phyloP scores from a whole-genome alignment of 2,113 vertebrate genomes.

The Lophochroa leadbeateri region DNA sequence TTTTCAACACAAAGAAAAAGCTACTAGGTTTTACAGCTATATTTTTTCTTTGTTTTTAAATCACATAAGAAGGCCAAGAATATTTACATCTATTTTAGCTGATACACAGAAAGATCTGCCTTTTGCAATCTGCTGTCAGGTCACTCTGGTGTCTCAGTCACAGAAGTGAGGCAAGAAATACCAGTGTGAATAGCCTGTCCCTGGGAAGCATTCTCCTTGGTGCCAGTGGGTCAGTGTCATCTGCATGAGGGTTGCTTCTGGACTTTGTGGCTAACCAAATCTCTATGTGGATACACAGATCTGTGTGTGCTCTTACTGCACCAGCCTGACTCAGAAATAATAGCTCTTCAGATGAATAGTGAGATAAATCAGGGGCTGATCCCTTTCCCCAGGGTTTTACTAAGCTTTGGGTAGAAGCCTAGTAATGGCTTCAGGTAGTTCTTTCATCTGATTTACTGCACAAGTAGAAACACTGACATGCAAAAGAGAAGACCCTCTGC shows the following conservation, averaged over 20 bases:
- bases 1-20: not conserved
- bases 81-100: not conserved
- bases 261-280: not conserved
- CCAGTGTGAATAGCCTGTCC: not conserved
- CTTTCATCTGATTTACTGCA: not conserved
- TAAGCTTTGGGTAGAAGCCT: not conserved
- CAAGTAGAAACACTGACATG: not conserved
- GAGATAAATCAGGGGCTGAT: not conserved
- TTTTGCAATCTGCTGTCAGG: not conserved
- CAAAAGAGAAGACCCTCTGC: not conserved
- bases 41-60: not conserved
- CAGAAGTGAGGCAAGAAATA: not conserved
- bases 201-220: accelerated
- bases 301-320: not conserved
- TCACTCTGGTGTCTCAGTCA: not conserved
- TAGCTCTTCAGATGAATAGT: not conserved
- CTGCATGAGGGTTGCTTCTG: not conserved
- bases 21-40: not conserved
- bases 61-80: not conserved
- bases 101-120: not conserved
- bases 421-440: not conserved
- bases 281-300: not conserved
- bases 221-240: not conserved
- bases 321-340: not conserved
- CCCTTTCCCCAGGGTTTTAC: not conserved